Base-by-base conservation (phyloP, 2,888 invertebrate species). In the Callyntrura sp. region DNA sequence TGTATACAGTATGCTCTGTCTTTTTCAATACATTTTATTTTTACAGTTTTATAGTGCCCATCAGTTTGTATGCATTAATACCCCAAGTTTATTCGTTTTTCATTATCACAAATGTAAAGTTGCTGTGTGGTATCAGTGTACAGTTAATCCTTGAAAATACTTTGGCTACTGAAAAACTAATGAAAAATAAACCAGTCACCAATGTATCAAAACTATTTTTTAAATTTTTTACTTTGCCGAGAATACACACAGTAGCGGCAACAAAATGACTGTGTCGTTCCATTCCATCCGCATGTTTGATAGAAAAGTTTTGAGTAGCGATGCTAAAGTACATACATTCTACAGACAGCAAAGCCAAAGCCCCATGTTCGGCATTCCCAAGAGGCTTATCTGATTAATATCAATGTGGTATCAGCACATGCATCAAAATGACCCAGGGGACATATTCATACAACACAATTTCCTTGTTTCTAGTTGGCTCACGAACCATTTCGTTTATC, bases 391-490 rank as follows among this genome's bases (percentile, higher is more conserved):
- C 65, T 68, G 83, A 83, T 83, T 83, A 62, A 83, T 83, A 83
- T 83, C 83, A 83, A 83, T 60, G 60, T 68, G 62, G 62, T 83
- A 83, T 83, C 83, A 83, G 83, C 28, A 68, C 65, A 62, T 83
- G 83, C 20, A 83, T 83, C 65, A 83, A 83, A 83, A 68, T 83
- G 65, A 65, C 83, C 83, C 83, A 65, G 5, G 83, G 65, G 83
- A 83, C 65, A 51, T 68, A 65, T 83, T 83, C 65, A 28, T 79
- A 35, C 60, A 81, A 81, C 81, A 28, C 35, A 20, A 55, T 57
- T 55, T 28, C 9, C 5, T 17, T 28, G 3, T 79, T 23, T 23
- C 48, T 1, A 25, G 5, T 23, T 20, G 28, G 73, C 48, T 73
- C 60, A 23, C 1, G 35, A 28, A 35, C 14, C 6, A 35, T 35